A percentile compares a stretch with the other conserved stretches of the same genome.
Evolutionary conservation across 2,113 vertebrate species (phyloP).

Genomic region (Sebastes fasciatus): DNA sequence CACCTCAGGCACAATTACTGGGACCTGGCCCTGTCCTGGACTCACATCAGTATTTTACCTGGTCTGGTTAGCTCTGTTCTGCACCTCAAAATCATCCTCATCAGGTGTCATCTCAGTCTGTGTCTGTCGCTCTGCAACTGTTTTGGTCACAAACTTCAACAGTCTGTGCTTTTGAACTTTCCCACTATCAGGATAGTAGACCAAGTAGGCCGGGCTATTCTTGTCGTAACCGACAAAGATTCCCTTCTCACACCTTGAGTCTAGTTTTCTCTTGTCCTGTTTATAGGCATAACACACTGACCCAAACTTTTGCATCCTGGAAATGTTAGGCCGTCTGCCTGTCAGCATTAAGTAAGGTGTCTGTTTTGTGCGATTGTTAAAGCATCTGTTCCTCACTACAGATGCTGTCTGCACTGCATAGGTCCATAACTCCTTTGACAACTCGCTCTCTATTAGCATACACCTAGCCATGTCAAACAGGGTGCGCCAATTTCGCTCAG

Average conservation of each 20-base stretch:
- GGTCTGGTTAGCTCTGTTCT: no score
- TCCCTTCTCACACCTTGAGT: not conserved
- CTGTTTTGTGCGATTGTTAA: not conserved
- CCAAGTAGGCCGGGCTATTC: not conserved
- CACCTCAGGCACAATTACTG: no score
- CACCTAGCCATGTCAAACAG: slow-evolving; percentile 50
- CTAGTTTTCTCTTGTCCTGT: not conserved
- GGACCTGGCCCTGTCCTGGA: no score
- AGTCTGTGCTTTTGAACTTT: not conserved
- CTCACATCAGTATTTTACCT: not conserved
- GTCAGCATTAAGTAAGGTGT: slow-evolving; percentile 36
- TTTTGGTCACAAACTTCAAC: not conserved
- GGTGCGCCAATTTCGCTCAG: no score
- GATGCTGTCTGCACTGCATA: slow-evolving; percentile 20
- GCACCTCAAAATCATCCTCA: no score
- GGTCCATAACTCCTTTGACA: slow-evolving; percentile 30
- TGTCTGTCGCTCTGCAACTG: not conserved
- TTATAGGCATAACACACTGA: not conserved
- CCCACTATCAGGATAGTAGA: not conserved
- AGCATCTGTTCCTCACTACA: slow-evolving; percentile 18
- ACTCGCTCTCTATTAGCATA: slow-evolving; percentile 14
- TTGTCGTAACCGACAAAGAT: slow-evolving; percentile 16
- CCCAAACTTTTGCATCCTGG: slow-evolving; percentile 27
- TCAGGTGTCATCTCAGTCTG: not conserved
- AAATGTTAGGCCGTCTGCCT: slow-evolving; percentile 21